Evolutionary conservation across 2,113 vertebrate genomes (phyloP).

Genomic region (Regulus satrapa): DNA sequence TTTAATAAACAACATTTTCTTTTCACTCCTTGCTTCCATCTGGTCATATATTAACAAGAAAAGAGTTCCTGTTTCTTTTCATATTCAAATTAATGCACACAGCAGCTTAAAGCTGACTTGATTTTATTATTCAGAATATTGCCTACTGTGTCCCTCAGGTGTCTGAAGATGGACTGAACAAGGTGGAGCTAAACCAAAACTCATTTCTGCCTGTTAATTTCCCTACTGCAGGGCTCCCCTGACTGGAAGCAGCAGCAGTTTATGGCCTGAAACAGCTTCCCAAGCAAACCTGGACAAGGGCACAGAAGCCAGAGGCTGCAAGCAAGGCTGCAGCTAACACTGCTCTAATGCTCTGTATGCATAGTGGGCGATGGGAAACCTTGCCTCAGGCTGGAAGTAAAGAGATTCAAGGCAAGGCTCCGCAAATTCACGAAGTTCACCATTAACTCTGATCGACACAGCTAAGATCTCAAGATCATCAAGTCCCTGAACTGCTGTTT

Average conservation of each 20-base stretch:
- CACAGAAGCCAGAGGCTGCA: background rate
- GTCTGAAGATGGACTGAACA: background rate
- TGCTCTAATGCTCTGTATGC: background rate
- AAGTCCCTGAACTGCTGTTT: background rate
- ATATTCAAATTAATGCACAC: background rate
- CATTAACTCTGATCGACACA: background rate
- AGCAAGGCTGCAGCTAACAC: background rate
- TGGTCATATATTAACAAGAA: background rate
- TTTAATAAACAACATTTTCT: background rate
- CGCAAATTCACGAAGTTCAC: background rate
- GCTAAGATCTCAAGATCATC: background rate
- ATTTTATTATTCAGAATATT: background rate
- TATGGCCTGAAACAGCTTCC: background rate
- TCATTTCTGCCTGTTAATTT: background rate
- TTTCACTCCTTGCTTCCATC: background rate
- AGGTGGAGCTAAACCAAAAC: background rate
- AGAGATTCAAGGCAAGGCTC: background rate
- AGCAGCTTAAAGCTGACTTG: background rate
- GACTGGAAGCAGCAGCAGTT: background rate
- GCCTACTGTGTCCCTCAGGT: too few relatives aligned
- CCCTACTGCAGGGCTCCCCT: background rate
- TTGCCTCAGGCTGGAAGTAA: background rate
- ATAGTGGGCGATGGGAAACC: background rate
- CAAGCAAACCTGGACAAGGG: background rate
- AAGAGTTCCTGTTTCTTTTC: background rate